Base-by-base conservation (phyloP, 2,888 invertebrate genomes). In the Pachliopta kotzebuea region DNA sequence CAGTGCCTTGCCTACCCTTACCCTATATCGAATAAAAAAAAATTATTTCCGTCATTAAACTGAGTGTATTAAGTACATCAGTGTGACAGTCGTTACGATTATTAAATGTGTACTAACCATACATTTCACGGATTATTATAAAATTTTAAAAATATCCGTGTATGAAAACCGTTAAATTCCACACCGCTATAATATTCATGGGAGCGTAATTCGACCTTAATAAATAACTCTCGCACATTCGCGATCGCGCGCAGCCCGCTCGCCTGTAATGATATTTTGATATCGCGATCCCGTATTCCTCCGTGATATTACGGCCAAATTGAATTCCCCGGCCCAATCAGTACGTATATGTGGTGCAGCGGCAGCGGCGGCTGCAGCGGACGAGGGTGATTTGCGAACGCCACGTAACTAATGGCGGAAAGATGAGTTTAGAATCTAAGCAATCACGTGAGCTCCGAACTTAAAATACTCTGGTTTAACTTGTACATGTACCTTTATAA, bases 291-390 rank as follows among this genome's bases (percentile, higher is more conserved):
- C 63, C 61, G 60, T 61, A 63, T 65, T 61, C 61, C 55, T 65
- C 61, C 68, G 69, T 65, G 49, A 66, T 68, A 68, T 69, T 70
- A 67, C 69, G 69, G 68, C 67, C 68, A 71, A 75, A 75, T 75
- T 74, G 73, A 73, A 74, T 72, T 69, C 71, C 45, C 68, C 63
- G 65, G 63, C 56, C 23, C 68, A 65, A 69, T 69, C 68, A 68
- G 65, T 49, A 50, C 56, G 64, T 56, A 54, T 54, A 56, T 21
- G 54, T 49, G 66, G 18, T 56, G 66, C 62, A 58, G 20, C 65
- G 58, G 66, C 62, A 58, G 20, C 65, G 58, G 20, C 65, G 62
- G 54, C 54, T 65, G 66, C 58, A 58, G 58, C 59, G 37, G 56
- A n/a, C 54, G 54, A 58, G 61, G 56, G 55, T 54, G 61, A 61